These are phyloP conservation scores for Osmerus mordax DNA, from an alignment of 2,113 vertebrate genomes.

Conservation along the genomic window DNA sequence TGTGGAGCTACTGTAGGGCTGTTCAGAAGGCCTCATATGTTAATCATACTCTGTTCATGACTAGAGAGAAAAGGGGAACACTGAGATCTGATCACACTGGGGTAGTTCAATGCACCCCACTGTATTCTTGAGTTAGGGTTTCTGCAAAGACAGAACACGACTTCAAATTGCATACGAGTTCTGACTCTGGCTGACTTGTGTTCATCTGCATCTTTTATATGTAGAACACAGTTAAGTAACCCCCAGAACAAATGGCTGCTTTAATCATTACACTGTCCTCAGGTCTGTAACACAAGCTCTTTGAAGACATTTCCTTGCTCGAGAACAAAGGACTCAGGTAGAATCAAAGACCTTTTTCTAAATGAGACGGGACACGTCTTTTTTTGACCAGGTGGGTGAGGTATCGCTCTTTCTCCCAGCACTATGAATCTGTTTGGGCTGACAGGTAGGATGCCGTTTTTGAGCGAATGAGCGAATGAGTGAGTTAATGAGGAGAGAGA, in stretches of 20 bases:
- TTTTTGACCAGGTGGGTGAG: constrained; percentile 49
- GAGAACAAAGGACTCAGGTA: constrained; percentile 35
- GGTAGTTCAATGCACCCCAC: too few species aligned
- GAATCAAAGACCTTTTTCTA: constrained; percentile 45
- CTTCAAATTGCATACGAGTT: too few species aligned
- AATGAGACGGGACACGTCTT: constrained; percentile 46
- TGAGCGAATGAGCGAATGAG: background rate
- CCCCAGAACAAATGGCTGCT: constrained; percentile 29
- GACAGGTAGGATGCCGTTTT: constrained; percentile 33
- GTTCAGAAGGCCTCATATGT: background rate
- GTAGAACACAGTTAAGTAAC: background rate
- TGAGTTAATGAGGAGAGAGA: background rate
- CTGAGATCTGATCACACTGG: too few species aligned
- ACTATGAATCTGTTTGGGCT: constrained; percentile 49
- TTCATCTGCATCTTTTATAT: background rate
- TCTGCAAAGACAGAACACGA: too few species aligned
- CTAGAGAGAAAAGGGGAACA: too few species aligned
- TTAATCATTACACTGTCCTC: constrained; percentile 5
- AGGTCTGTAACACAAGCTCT: constrained; percentile 18
- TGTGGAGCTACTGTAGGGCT: background rate
- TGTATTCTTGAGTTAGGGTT: too few species aligned
- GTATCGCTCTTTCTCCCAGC: constrained; percentile 33
- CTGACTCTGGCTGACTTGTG: background rate
- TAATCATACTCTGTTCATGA: too few species aligned
- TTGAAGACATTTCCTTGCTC: constrained; percentile 24